Evolutionary conservation across 2,888 invertebrate species (phyloP), one percentile per base, ranked within the genome.

Genomic region (Eledona agricola): DNA sequence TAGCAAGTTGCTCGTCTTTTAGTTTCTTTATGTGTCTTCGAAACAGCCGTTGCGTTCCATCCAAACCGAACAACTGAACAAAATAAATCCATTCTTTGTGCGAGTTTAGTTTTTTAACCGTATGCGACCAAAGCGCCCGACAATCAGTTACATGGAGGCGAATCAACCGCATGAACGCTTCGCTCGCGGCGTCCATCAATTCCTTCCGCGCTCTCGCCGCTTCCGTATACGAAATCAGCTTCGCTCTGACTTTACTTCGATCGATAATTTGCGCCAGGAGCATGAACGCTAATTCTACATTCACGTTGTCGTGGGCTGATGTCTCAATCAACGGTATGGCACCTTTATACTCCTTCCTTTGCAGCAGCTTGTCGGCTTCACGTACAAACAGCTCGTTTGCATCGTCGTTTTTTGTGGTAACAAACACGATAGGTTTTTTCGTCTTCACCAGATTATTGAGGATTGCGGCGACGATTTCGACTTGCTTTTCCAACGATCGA

Each of bases 401-500:
- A 72, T 94, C 94, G 72, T 98, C 98, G 75, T 95, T 93, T 79
- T 98, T 98, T 0, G 96, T 93, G 7, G 97, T 96, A 1, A 93
- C 96, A 55, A 98, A 79, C 2, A 98, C 90, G 6, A 97, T 85
- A 0, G 98, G 98, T 72, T 97, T 96, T 77, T 97, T 98, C 4
- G 93, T 87, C 79, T 94, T 95, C 49, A 93, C 76, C 69, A 95
- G 83, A 79, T 89, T 91, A 71, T 88, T 90, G 50, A 96, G 83
- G 58, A 94, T 89, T 55, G 87, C 88, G 32, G 90, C 87, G 46
- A 93, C 86, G 68, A 89, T 86, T 72, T 96, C 94, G 55, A 93
- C 85, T 82, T 94, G 96, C 70, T 90, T 92, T 72, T 96, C 95
- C 75, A 96, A 83, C 67, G 87, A 86, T 63, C 96, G 82, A 70